Percentiles rank a stretch among this genome's conserved stretches.
These are phyloP conservation scores for Dendronephthya gigantea DNA, from an alignment of 64 coral and sea anemone species.

Conservation along the genomic window DNA sequence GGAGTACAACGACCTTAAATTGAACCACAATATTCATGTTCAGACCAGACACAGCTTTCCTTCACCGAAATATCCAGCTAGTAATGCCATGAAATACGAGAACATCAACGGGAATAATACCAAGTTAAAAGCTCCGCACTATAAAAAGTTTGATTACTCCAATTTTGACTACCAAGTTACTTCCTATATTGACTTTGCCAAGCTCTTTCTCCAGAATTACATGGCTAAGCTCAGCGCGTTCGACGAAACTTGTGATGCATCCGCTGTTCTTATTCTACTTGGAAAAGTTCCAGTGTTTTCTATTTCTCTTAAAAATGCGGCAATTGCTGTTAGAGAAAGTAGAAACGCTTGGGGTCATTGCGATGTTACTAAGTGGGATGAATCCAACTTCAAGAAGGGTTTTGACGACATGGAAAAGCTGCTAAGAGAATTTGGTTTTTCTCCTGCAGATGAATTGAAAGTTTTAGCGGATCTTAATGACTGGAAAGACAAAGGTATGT, in stretches of 20 bases:
- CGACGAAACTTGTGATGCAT: conserved; percentile 27
- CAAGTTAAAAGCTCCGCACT: background rate
- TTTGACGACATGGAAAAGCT: background rate
- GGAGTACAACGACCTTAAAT: too few relatives aligned
- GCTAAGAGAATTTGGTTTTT: background rate
- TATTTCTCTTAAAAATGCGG: background rate
- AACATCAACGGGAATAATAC: conserved; percentile 35
- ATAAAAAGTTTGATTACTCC: background rate
- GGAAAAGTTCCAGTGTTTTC: conserved; percentile 16
- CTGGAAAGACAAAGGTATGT: conserved; percentile 20
- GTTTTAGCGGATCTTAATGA: conserved; percentile 2
- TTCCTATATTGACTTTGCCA: conserved; percentile 33
- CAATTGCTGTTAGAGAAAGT: background rate
- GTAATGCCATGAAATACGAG: conserved; percentile 18
- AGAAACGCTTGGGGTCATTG: conserved; percentile 31
- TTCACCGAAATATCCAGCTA: too few relatives aligned
- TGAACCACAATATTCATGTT: too few relatives aligned
- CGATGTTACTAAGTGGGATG: background rate
- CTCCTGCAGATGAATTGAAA: background rate
- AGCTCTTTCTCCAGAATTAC: conserved; percentile 14
- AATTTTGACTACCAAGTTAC: conserved; percentile 10
- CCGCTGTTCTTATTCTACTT: background rate
- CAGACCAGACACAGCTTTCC: too few relatives aligned
- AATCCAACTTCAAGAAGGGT: background rate
- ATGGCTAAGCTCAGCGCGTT: conserved; percentile 28